Evolutionary conservation across 2,113 vertebrate genomes (phyloP), one percentile per base, ranked within the genome.

Genomic region (Clupea harengus): DNA sequence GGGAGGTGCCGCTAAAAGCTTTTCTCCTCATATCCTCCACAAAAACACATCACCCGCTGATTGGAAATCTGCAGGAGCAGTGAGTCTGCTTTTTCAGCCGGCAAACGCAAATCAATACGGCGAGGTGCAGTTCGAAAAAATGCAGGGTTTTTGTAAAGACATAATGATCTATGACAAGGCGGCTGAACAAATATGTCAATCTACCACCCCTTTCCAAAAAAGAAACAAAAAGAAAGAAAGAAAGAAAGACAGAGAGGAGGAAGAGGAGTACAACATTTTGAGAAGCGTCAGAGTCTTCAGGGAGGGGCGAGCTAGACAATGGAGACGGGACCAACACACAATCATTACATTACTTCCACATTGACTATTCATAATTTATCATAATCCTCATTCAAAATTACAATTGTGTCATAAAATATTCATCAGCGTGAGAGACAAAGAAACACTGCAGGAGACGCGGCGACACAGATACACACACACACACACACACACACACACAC

Each of bases 311-410:
- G 64, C 7, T 4, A 1, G 64, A 78, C 25, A 78, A 32, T 78
- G 72, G 72, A 11, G 28, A 15, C 2, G 18, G 82, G 72, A 72
- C 81, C 83, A 88, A 75, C 87, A 83, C 81, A 83, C n/a, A 50
- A 83, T 86, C 87, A 87, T 81, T 85, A 87, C 49, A 87, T 78
- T 78, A 78, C 28, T 32, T 44, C 67, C 64, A 44, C 81, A 87
- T 84, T 87, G 87, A 84, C 89, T 88, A 90, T 90, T 88, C 86
- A 90, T 90, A 83, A 90, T 88, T 90, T 83, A 88, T 90, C 81
- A 83, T 86, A 86, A 86, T 57, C 82, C 84, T 88, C 89, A 88
- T 90, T 90, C 82, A 86, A 87, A 86, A 90, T 87, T 88, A 90
- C 89, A 87, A 88, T 88, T 88, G 87, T 83, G 54, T 87, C 87